A percentile compares a stretch with the other conserved stretches of the same genome.
These are phyloP conservation scores for Micrasema longulum DNA, from an alignment of 1,140 invertebrate species.

Conservation along the genomic window DNA sequence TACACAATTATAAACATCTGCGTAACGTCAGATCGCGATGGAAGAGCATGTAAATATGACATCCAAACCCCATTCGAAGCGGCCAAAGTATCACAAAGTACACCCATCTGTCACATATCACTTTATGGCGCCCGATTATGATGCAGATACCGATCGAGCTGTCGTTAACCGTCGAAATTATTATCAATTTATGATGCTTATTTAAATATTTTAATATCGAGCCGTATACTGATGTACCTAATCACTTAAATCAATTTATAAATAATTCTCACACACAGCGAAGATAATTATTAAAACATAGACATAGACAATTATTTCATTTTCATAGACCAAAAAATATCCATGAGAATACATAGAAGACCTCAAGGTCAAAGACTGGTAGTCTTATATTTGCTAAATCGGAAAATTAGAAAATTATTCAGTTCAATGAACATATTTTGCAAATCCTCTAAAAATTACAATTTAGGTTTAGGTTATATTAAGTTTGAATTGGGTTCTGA, in stretches of 20 bases:
- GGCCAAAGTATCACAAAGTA: conserved; percentile 22
- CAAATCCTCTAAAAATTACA: no score
- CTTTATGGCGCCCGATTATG: conserved; percentile 22
- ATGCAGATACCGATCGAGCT: background rate
- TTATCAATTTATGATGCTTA: background rate
- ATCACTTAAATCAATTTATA: conserved; percentile 39
- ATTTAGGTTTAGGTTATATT: no score
- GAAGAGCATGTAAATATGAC: conserved; percentile 38
- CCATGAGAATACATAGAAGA: no score
- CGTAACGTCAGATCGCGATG: conserved; percentile 36
- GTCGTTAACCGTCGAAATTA: background rate
- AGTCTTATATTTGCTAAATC: no score
- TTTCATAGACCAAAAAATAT: background rate
- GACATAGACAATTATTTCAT: background rate
- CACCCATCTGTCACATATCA: conserved; percentile 44
- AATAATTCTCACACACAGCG: conserved; percentile 40
- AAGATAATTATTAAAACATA: conserved; percentile 33
- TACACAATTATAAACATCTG: conserved; percentile 48
- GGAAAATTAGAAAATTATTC: no score
- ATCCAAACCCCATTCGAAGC: conserved; percentile 34
- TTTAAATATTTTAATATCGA: conserved; percentile 30
- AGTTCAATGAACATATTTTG: no score
- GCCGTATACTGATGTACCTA: background rate
- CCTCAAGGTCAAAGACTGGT: no score
- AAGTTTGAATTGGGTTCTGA: no score